phyloP scores from a whole-genome alignment of 2,797 vertebrate species.

The Scomberomorus guttatus region DNA sequence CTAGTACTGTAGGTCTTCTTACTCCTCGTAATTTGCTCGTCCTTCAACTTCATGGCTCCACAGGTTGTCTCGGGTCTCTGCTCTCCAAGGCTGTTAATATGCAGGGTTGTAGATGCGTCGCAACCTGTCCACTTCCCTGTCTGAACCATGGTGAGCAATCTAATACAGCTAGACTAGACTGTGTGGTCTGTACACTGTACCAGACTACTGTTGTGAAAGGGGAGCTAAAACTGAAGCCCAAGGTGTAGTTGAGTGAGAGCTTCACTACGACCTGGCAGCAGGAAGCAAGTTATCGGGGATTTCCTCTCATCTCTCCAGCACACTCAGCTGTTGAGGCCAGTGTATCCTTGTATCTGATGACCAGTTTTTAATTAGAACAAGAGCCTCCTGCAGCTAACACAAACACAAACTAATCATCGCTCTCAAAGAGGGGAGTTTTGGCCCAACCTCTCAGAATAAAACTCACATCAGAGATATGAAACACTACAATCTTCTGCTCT shows the following conservation, averaged over 20 bases:
- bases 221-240: not conserved
- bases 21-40: not conserved
- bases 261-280: constrained; percentile 3
- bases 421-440: constrained; percentile 38
- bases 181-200: not conserved
- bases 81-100: not conserved
- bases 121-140: not conserved
- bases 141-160: not conserved
- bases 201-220: not conserved
- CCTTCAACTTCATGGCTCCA: not conserved
- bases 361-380: constrained; percentile 66
- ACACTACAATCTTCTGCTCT: not conserved
- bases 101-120: not conserved
- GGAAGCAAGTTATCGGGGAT: constrained; percentile 53
- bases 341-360: constrained; percentile 58
- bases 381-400: constrained; percentile 59
- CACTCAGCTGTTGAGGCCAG: constrained; percentile 37
- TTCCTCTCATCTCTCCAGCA: constrained; percentile 31
- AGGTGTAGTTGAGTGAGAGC: constrained; percentile 6
- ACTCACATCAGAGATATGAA: not conserved
- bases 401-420: constrained; percentile 57
- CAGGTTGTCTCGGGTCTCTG: not conserved
- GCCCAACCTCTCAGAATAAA: constrained; percentile 41
- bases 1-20: too few species aligned
- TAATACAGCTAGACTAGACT: not conserved